phyloP scores from a whole-genome alignment of 2,888 invertebrate genomes.

The Synergus umbraculus region DNA sequence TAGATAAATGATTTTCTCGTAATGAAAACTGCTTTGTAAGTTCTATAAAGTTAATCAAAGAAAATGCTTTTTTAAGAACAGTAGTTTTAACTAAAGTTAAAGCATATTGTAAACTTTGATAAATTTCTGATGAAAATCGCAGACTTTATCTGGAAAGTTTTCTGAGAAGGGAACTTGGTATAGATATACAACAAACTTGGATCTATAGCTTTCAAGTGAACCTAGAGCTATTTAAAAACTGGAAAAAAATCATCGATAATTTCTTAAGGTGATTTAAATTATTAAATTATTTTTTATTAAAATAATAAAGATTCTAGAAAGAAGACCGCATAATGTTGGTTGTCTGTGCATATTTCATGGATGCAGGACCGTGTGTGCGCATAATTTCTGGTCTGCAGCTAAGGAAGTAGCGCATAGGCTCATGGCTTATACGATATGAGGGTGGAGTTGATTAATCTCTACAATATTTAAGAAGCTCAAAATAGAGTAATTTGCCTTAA shows the following conservation, averaged over 20 bases:
- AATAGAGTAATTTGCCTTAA: constrained; percentile 53
- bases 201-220: no score
- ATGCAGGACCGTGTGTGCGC: constrained; percentile 56
- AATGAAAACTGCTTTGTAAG: no score
- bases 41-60: no score
- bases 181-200: no score
- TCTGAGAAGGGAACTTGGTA: no score
- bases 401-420: not conserved
- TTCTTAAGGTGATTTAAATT: no score
- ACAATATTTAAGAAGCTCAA: constrained; percentile 70
- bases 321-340: constrained; percentile 41
- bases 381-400: constrained; percentile 56
- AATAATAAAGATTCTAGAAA: not conserved
- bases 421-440: not conserved
- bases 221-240: no score
- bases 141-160: not conserved
- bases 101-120: not conserved
- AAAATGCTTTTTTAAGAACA: not conserved
- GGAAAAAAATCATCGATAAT: no score
- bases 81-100: not conserved
- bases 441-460: constrained; percentile 71
- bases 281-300: not conserved
- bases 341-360: constrained; percentile 5
- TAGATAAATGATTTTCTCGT: not conserved
- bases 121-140: not conserved